Evolutionary conservation across 1,140 invertebrate genomes (phyloP).

Genomic region (Aphaenogaster rudis): DNA sequence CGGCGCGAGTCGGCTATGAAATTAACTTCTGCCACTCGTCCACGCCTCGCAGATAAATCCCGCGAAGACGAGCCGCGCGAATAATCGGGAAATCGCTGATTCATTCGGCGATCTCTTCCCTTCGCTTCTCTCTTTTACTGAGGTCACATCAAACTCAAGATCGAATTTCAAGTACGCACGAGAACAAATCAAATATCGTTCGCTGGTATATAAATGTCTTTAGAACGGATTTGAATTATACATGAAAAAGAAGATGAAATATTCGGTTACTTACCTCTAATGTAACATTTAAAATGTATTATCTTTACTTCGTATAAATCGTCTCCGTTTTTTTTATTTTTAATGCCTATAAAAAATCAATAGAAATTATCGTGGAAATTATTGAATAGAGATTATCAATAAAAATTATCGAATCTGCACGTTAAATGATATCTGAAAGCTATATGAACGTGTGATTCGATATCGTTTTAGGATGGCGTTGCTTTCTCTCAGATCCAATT

Average conservation of each 20-base stretch:
- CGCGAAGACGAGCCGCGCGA: neutral
- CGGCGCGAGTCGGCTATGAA: conserved; percentile 29
- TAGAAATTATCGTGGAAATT: neutral
- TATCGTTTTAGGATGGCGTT: neutral
- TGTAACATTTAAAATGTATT: conserved; percentile 7
- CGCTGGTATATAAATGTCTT: conserved; percentile 32
- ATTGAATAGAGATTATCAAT: neutral
- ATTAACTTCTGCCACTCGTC: conserved; percentile 49
- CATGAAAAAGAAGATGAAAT: conserved; percentile 43
- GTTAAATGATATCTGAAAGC: neutral
- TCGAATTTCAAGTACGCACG: conserved; percentile 51
- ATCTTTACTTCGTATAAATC: neutral
- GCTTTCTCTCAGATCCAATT: conserved; percentile 8
- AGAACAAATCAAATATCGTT: conserved; percentile 56
- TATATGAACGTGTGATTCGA: neutral
- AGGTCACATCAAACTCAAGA: neutral
- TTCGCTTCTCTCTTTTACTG: neutral
- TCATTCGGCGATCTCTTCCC: conserved; percentile 23
- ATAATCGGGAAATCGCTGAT: conserved; percentile 55
- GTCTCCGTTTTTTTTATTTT: neutral
- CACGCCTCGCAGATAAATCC: conserved; percentile 14
- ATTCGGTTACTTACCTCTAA: conserved; percentile 6
- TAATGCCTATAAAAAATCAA: neutral
- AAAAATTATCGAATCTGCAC: neutral
- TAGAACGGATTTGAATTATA: conserved; percentile 45